A percentile compares a stretch with the other conserved stretches of the same genome.
These are phyloP conservation scores for Pyrocoelia pectoralis DNA, from an alignment of 2,888 invertebrate genomes.

Conservation along the genomic window DNA sequence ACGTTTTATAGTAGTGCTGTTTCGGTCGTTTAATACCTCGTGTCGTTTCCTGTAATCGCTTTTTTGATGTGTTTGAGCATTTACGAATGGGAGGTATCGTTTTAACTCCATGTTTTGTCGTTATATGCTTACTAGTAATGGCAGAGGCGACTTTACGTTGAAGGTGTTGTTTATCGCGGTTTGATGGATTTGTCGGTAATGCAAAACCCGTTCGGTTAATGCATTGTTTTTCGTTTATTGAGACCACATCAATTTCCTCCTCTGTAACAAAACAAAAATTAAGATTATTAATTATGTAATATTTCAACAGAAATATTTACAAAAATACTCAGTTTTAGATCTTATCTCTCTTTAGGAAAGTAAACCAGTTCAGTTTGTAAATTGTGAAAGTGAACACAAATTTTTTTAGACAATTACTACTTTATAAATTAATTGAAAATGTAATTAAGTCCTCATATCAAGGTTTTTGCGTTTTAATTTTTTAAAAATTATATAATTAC, in stretches of 20 bases:
- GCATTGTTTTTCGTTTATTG: conserved; percentile 65
- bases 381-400: conserved; percentile 9
- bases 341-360: conserved; percentile 5
- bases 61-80: conserved; percentile 24
- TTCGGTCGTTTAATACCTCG: conserved; percentile 42
- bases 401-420: not conserved
- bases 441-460: not conserved
- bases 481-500: conserved; percentile 21
- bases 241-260: conserved; percentile 88
- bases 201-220: conserved; percentile 50
- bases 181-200: conserved; percentile 75
- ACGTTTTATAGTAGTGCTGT: conserved; percentile 33
- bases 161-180: conserved; percentile 72
- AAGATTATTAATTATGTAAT: not conserved
- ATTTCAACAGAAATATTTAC: not conserved
- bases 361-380: conserved; percentile 2
- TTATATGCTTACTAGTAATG: conserved; percentile 57
- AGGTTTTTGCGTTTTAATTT: conserved; percentile 11
- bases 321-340: not conserved
- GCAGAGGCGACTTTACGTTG: conserved; percentile 69
- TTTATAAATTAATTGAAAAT: conserved; percentile 3
- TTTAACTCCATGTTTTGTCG: conserved; percentile 36
- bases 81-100: conserved; percentile 46
- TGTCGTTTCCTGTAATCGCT: conserved; percentile 19
- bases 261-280: conserved; percentile 58